Evolutionary conservation across 2,113 vertebrate species (phyloP).

Genomic region (Siniperca chuatsi): DNA sequence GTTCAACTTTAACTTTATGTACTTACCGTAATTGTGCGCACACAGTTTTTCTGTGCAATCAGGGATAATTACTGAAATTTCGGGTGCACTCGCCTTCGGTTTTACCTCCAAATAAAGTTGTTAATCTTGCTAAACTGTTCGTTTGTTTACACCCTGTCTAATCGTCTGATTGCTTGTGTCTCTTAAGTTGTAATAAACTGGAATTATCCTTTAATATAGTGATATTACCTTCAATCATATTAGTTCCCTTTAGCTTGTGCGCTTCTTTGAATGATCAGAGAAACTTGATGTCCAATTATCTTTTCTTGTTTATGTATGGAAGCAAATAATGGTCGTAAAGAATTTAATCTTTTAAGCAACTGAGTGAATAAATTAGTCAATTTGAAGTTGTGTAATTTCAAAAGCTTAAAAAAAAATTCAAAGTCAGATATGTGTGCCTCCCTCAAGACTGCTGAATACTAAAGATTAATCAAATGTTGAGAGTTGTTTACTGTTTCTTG

Average conservation of each 20-base stretch:
- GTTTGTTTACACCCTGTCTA: neutral
- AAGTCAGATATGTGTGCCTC: neutral
- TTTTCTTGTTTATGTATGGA: too few species aligned
- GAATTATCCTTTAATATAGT: neutral
- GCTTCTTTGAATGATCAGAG: neutral
- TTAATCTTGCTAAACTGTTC: too few species aligned
- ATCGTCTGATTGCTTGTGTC: too few species aligned
- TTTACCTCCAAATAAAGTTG: neutral
- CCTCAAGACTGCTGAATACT: neutral
- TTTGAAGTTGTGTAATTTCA: too few species aligned
- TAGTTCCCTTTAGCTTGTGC: neutral
- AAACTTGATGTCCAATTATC: neutral
- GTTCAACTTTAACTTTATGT: neutral
- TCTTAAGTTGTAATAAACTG: too few species aligned
- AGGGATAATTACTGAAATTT: neutral
- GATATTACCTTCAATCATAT: too few species aligned
- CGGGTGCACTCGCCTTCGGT: neutral
- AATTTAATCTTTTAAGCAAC: too few species aligned
- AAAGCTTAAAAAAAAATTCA: too few species aligned
- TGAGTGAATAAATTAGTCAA: too few species aligned
- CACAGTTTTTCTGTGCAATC: neutral
- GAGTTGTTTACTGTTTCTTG: neutral
- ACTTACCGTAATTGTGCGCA: too few species aligned
- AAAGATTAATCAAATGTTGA: neutral
- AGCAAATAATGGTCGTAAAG: too few species aligned